Conservation (phyloP, 1,140 invertebrate genomes). For the Penaeus chinensis region DNA sequence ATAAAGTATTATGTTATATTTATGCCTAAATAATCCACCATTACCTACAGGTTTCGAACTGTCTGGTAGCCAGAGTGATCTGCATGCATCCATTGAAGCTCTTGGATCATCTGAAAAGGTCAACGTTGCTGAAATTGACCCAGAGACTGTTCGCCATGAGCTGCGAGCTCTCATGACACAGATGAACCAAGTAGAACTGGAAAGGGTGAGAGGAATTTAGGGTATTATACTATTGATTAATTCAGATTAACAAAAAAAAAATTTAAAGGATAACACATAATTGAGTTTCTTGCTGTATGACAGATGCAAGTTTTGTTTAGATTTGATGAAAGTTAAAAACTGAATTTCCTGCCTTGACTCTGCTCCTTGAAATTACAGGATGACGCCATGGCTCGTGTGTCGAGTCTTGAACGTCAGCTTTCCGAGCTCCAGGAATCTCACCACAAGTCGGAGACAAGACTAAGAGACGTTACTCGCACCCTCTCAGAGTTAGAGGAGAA, state of each 20-base stretch:
- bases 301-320: not conserved
- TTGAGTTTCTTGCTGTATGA: no score
- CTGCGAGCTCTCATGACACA: conserved; percentile 61
- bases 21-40: conserved; percentile 3
- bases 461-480: conserved; percentile 60
- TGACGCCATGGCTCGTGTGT: conserved; percentile 56
- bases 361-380: conserved; percentile 31
- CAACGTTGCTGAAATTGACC: conserved; percentile 57
- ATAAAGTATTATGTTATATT: no score
- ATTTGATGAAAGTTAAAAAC: not conserved
- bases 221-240: not conserved
- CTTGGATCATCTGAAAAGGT: conserved; percentile 50
- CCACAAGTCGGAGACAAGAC: conserved; percentile 58
- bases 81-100: conserved; percentile 46
- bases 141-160: conserved; percentile 60
- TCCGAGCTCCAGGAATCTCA: conserved; percentile 58
- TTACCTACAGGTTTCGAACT: conserved; percentile 52
- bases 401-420: conserved; percentile 59
- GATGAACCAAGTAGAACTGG: conserved; percentile 62
- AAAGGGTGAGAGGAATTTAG: conserved; percentile 52
- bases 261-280: no score
- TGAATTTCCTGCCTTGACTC: not conserved
- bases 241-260: not conserved
- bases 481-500: conserved; percentile 62
- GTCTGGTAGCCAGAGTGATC: conserved; percentile 56